Conservation (phyloP, 1,140 invertebrate genomes). For the Orius insidiosus region DNA sequence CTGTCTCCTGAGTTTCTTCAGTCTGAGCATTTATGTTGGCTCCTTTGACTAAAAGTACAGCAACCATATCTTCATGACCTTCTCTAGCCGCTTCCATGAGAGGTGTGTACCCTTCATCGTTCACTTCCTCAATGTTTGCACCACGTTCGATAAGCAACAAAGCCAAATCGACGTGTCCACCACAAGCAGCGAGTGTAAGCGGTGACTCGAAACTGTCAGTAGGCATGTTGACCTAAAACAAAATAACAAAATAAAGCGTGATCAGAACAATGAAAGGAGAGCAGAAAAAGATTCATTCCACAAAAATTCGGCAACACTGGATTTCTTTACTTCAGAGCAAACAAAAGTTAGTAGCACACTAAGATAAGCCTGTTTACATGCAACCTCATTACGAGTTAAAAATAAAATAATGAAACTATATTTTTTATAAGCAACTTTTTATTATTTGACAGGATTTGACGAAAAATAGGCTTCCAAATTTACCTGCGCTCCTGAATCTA, state of each 20-base stretch:
- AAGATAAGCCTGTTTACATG: no score
- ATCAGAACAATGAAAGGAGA: not conserved
- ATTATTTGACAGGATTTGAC: no score
- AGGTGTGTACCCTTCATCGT: slow-evolving; percentile 99
- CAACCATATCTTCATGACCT: slow-evolving; percentile 97
- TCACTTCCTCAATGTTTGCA: slow-evolving; percentile 97
- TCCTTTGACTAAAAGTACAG: slow-evolving; percentile 77
- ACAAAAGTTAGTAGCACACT: no score
- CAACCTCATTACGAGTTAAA: not conserved
- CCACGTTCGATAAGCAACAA: slow-evolving; percentile 87
- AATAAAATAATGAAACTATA: slow-evolving; percentile 2
- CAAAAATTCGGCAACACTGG: no score
- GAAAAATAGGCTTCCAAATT: no score
- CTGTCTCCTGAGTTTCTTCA: slow-evolving; percentile 96
- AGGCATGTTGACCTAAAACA: slow-evolving; percentile 79
- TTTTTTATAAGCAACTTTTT: not conserved
- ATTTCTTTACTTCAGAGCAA: no score
- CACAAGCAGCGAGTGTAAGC: slow-evolving; percentile 91
- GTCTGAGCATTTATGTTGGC: slow-evolving; percentile 96
- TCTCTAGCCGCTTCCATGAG: slow-evolving; percentile 96
- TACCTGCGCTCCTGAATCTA: slow-evolving; percentile 93
- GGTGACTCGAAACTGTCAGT: slow-evolving; percentile 99
- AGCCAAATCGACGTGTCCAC: slow-evolving; percentile 93
- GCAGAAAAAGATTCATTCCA: not conserved
- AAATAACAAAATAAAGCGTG: no score